Conservation (phyloP, 1,140 invertebrate genomes). For the Papilio dardanus region DNA sequence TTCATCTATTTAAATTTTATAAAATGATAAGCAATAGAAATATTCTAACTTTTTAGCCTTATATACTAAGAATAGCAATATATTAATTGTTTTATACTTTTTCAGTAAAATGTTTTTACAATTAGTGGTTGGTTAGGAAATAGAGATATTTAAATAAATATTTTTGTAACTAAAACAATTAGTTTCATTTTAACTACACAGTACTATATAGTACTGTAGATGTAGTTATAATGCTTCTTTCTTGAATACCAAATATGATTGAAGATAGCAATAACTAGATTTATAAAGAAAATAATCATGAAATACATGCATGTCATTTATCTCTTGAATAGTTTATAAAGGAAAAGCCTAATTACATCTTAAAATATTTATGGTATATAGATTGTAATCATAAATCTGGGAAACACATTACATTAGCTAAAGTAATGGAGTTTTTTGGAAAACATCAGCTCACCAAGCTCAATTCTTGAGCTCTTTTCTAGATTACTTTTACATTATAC, state of each 20-base stretch:
- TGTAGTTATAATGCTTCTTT: too few relatives aligned
- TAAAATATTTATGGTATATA: conserved; percentile 7
- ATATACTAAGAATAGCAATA: not conserved
- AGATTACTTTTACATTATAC: not conserved
- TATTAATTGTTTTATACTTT: conserved; percentile 28
- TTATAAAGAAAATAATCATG: too few relatives aligned
- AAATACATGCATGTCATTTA: too few relatives aligned
- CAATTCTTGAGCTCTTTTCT: not conserved
- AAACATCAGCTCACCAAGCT: not conserved
- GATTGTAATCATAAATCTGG: conserved; percentile 2
- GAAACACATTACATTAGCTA: conserved; percentile 7
- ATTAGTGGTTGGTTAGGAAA: conserved; percentile 8
- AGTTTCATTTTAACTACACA: not conserved
- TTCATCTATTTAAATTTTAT: conserved; percentile 5
- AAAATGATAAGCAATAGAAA: conserved; percentile 24
- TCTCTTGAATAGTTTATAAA: conserved; percentile 10
- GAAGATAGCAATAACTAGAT: too few relatives aligned
- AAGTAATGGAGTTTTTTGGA: conserved; percentile 10
- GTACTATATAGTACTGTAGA: too few relatives aligned
- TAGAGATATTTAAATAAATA: conserved; percentile 29
- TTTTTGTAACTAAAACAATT: not conserved
- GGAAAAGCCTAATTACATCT: not conserved
- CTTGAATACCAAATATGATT: too few relatives aligned
- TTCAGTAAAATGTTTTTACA: not conserved
- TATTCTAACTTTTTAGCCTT: conserved; percentile 15